These are phyloP conservation scores for Astropecten irregularis DNA, from an alignment of 53 echinoderm and acorn worm genomes.

Conservation along the genomic window DNA sequence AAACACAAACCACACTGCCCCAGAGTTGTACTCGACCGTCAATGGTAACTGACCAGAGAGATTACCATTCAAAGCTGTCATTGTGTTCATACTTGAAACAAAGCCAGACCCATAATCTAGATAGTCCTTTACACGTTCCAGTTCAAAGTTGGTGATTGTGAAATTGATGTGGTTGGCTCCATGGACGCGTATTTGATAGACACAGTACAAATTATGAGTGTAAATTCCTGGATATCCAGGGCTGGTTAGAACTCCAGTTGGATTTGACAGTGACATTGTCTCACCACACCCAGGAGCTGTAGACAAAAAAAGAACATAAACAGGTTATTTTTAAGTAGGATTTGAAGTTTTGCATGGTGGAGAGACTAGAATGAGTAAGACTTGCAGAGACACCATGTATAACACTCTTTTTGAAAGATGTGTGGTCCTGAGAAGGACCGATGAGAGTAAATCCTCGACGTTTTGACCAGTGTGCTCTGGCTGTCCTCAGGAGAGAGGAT, in stretches of 20 bases:
- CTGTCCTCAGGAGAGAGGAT: no score
- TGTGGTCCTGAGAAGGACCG: no score
- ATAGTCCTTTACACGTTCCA: conserved; percentile 22
- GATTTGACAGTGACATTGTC: not conserved
- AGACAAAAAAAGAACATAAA: not conserved
- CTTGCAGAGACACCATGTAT: no score
- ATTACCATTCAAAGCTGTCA: not conserved
- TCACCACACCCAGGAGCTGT: conserved; percentile 9
- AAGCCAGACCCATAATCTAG: not conserved
- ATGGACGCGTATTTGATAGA: conserved; percentile 42
- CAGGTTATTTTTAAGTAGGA: no score
- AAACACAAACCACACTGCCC: conserved; percentile 20
- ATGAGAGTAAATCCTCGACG: no score
- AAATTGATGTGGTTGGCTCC: conserved; percentile 10
- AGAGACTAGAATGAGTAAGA: no score
- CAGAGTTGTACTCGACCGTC: not conserved
- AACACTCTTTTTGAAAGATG: no score
- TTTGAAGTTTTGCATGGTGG: no score
- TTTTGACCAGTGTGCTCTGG: no score
- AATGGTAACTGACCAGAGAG: not conserved
- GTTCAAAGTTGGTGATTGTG: conserved; percentile 25
- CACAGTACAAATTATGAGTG: not conserved
- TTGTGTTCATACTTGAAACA: not conserved
- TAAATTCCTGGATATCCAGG: conserved; percentile 8
- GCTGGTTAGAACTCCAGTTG: conserved; percentile 20